Conservation (phyloP, 2,888 invertebrate species). For the Mesodorylaimus sp. region DNA sequence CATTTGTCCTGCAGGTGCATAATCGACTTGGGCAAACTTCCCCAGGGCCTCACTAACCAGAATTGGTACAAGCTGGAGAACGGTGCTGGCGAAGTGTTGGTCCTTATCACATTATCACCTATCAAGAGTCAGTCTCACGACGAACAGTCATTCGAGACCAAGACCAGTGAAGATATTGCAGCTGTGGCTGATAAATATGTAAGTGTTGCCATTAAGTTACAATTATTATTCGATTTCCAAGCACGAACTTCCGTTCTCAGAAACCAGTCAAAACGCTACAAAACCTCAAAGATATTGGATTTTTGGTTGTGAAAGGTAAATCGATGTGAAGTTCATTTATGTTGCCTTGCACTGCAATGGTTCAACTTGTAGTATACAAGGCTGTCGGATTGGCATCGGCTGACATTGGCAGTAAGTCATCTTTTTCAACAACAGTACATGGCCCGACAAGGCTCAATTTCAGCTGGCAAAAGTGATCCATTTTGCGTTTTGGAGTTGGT, state of each 20-base stretch:
- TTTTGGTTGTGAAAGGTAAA: slow-evolving; percentile 63
- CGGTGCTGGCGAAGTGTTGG: slow-evolving; percentile 55
- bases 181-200: no score
- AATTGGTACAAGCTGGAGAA: slow-evolving; percentile 76
- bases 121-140: slow-evolving; percentile 79
- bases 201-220: no score
- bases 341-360: neutral
- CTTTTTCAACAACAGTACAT: neutral
- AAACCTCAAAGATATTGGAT: slow-evolving; percentile 67
- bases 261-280: slow-evolving; percentile 49
- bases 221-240: no score
- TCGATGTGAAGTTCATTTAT: neutral
- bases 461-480: slow-evolving; percentile 65
- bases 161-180: slow-evolving; percentile 24
- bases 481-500: slow-evolving; percentile 89
- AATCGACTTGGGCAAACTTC: slow-evolving; percentile 62
- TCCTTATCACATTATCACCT: slow-evolving; percentile 78
- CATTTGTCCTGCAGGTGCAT: slow-evolving; percentile 58
- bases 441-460: neutral
- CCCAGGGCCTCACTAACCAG: slow-evolving; percentile 73
- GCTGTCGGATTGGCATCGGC: slow-evolving; percentile 71
- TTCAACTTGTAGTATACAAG: slow-evolving; percentile 44
- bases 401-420: slow-evolving; percentile 57
- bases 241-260: no score
- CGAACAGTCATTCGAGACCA: slow-evolving; percentile 64